These are phyloP conservation scores for Ciona savignyi DNA, from an alignment of 23 tunicate species.

Conservation along the genomic window DNA sequence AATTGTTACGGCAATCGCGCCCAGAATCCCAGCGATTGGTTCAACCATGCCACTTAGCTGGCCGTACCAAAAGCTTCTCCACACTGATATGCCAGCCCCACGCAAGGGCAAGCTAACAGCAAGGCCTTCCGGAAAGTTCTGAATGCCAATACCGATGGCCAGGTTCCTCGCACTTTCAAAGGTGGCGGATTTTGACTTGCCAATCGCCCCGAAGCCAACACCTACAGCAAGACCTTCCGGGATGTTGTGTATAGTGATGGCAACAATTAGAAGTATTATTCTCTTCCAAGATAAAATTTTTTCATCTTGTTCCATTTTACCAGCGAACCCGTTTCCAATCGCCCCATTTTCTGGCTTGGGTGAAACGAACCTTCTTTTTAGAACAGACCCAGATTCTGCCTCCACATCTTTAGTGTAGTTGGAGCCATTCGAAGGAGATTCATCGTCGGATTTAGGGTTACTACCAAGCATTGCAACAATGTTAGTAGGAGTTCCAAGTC, in stretches of 20 bases:
- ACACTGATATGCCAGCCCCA: slow-evolving; percentile 79
- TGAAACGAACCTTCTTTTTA: slow-evolving; percentile 12
- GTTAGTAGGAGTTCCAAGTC: slow-evolving; percentile 28
- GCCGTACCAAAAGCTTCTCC: slow-evolving; percentile 90
- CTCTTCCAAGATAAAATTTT: slow-evolving; percentile 75
- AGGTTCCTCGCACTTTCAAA: slow-evolving; percentile 80
- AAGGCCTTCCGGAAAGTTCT: slow-evolving; percentile 98
- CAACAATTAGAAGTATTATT: slow-evolving; percentile 63
- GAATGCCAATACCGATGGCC: slow-evolving; percentile 92
- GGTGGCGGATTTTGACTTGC: slow-evolving; percentile 69
- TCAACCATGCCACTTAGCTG: slow-evolving; percentile 99
- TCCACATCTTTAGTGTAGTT: background rate
- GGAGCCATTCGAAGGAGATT: background rate
- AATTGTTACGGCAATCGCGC: slow-evolving; percentile 52
- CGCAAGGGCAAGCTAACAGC: slow-evolving; percentile 94
- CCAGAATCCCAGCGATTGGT: slow-evolving; percentile 92
- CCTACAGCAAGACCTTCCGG: slow-evolving; percentile 98
- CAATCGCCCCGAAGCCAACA: slow-evolving; percentile 89
- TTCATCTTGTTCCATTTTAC: slow-evolving; percentile 8
- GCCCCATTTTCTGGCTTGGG: background rate
- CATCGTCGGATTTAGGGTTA: slow-evolving; percentile 17
- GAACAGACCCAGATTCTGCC: slow-evolving; percentile 8
- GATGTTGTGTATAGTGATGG: slow-evolving; percentile 92
- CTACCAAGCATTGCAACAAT: slow-evolving; percentile 19
- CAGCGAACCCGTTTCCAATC: too few relatives aligned